A percentile compares a stretch with the other conserved stretches of the same genome.
These are phyloP conservation scores for Peromyscus leucopus DNA, from an alignment of 2,113 vertebrate species.

Conservation along the genomic window DNA sequence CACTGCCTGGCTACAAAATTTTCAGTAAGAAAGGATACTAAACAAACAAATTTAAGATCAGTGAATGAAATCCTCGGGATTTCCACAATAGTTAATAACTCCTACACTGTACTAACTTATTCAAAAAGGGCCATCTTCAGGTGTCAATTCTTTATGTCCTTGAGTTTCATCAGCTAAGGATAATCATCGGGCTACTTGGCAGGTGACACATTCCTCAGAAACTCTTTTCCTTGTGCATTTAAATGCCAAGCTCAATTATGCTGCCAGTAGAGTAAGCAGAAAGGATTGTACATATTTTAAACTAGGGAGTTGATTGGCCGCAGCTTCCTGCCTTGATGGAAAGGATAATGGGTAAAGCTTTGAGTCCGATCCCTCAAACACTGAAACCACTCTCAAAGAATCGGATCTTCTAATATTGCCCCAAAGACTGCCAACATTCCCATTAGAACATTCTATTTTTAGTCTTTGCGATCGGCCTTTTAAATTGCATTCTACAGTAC, in stretches of 20 bases:
- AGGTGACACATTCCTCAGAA: conserved; percentile 71
- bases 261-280: conserved; percentile 60
- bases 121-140: not conserved
- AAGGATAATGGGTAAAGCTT: conserved; percentile 22
- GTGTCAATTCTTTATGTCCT: not conserved
- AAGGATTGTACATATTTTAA: conserved; percentile 63
- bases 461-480: conserved; percentile 53
- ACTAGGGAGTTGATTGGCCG: conserved; percentile 26
- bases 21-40: not conserved
- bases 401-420: conserved; percentile 10
- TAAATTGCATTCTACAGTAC: conserved; percentile 56
- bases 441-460: conserved; percentile 79
- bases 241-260: conserved; percentile 53
- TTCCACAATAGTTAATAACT: conserved; percentile 5
- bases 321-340: conserved; percentile 16
- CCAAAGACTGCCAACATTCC: conserved; percentile 69
- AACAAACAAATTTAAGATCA: not conserved
- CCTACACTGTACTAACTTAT: not conserved
- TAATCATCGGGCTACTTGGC: not conserved
- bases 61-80: not conserved
- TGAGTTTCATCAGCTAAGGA: conserved; percentile 6
- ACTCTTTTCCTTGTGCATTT: conserved; percentile 56
- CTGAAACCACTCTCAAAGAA: conserved; percentile 52
- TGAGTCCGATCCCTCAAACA: conserved; percentile 26
- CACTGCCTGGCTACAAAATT: not conserved